These are phyloP conservation scores for Vanacampus margaritifer DNA, from an alignment of 2,113 vertebrate genomes.

Conservation along the genomic window DNA sequence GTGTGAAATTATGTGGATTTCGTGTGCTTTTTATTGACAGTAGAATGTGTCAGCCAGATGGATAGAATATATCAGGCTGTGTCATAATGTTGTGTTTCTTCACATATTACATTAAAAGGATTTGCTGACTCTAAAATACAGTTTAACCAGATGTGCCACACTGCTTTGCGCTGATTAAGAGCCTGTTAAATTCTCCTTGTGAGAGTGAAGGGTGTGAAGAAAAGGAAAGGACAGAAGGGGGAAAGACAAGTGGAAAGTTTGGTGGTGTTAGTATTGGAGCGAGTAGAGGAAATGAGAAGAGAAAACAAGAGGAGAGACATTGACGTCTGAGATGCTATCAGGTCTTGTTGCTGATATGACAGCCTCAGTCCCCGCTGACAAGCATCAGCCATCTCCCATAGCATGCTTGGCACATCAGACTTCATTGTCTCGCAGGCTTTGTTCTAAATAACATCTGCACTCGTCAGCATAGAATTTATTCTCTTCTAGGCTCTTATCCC, in stretches of 20 bases:
- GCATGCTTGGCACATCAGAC: constrained; percentile 37
- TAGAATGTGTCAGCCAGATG: too few species aligned
- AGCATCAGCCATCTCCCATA: constrained; percentile 63
- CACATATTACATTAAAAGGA: background rate
- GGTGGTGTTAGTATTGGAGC: constrained; percentile 17
- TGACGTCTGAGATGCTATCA: constrained; percentile 69
- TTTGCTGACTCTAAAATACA: background rate
- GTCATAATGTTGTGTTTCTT: background rate
- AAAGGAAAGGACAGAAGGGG: constrained; percentile 13
- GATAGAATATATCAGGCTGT: too few species aligned
- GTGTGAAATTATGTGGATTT: too few species aligned
- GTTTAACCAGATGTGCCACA: background rate
- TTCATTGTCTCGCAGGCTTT: constrained; percentile 62
- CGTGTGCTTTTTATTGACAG: too few species aligned
- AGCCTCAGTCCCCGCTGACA: constrained; percentile 52
- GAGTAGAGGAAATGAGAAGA: constrained; percentile 46
- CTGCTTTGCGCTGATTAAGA: constrained; percentile 4
- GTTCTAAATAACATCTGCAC: constrained; percentile 70
- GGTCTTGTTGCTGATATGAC: constrained; percentile 62
- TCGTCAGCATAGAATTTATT: constrained; percentile 64
- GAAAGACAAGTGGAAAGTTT: constrained; percentile 41
- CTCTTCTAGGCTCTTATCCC: constrained; percentile 48
- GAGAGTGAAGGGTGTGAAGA: constrained; percentile 3
- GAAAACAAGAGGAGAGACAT: constrained; percentile 56
- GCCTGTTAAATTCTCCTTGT: background rate